Conservation (phyloP, 2,888 invertebrate genomes). For the Aphidius colemani region DNA sequence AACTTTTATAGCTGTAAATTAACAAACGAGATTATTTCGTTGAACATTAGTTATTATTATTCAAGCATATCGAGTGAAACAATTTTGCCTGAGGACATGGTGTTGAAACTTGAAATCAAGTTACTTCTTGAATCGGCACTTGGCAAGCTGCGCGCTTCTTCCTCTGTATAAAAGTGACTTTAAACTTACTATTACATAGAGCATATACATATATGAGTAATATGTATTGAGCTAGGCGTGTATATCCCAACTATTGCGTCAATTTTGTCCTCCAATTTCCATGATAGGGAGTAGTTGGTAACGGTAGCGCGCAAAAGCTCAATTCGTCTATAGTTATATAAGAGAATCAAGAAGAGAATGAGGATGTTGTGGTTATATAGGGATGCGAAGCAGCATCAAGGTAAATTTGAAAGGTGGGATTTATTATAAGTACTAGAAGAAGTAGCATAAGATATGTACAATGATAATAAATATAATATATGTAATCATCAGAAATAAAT, state of each 20-base stretch:
- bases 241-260: not conserved
- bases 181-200: not conserved
- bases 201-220: not conserved
- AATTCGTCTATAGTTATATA: no score
- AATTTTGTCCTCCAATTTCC: slow-evolving; percentile 23
- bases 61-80: no score
- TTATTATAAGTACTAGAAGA: no score
- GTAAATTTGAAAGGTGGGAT: no score
- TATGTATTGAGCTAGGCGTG: not conserved
- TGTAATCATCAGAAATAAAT: no score
- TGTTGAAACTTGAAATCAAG: not conserved
- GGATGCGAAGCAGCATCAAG: not conserved
- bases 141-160: no score
- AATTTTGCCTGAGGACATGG: no score
- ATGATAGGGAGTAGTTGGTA: slow-evolving; percentile 22
- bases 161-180: not conserved
- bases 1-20: no score
- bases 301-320: not conserved
- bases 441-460: no score
- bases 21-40: no score
- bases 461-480: no score
- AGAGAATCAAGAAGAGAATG: not conserved
- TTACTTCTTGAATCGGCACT: not conserved
- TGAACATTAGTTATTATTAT: no score
- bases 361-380: slow-evolving; percentile 6